phyloP scores from a whole-genome alignment of 2,888 invertebrate genomes.

The Silvanus unidentatus region DNA sequence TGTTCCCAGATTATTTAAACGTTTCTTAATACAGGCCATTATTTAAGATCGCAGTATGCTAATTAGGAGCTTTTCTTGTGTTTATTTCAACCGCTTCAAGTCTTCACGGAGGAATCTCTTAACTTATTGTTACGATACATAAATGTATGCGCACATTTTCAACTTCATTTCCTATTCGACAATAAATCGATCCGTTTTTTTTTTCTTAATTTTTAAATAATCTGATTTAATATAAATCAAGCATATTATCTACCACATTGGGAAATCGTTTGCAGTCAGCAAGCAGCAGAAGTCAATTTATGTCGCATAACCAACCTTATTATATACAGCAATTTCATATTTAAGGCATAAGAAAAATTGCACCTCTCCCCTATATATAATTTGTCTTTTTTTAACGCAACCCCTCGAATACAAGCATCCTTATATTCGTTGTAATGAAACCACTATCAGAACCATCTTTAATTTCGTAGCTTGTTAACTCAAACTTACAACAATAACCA shows the following conservation, averaged over 20 bases:
- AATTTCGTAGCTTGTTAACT: constrained; percentile 50
- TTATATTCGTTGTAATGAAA: constrained; percentile 51
- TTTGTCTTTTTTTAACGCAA: constrained; percentile 26
- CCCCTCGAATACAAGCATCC: constrained; percentile 42
- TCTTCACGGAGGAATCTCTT: constrained; percentile 33
- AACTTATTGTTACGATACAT: constrained; percentile 16
- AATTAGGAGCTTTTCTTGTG: constrained; percentile 36
- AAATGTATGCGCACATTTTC: constrained; percentile 1
- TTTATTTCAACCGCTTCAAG: constrained; percentile 28
- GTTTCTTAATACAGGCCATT: constrained; percentile 49
- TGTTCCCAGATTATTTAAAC: constrained; percentile 50
- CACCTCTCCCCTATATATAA: constrained; percentile 33
- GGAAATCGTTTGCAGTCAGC: too few species aligned
- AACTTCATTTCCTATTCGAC: too few species aligned
- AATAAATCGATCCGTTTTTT: too few species aligned
- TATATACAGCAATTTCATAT: constrained; percentile 42
- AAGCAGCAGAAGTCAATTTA: constrained; percentile 31
- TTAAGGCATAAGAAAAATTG: constrained; percentile 41
- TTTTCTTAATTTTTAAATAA: too few species aligned
- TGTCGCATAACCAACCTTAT: constrained; percentile 39
- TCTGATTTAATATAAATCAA: too few species aligned
- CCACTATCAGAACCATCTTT: constrained; percentile 58
- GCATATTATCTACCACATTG: too few species aligned
- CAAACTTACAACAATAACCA: constrained; percentile 37
- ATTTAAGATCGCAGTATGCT: constrained; percentile 47